phyloP scores from a whole-genome alignment of 1,140 invertebrate species.

The Drosophila setifemur region DNA sequence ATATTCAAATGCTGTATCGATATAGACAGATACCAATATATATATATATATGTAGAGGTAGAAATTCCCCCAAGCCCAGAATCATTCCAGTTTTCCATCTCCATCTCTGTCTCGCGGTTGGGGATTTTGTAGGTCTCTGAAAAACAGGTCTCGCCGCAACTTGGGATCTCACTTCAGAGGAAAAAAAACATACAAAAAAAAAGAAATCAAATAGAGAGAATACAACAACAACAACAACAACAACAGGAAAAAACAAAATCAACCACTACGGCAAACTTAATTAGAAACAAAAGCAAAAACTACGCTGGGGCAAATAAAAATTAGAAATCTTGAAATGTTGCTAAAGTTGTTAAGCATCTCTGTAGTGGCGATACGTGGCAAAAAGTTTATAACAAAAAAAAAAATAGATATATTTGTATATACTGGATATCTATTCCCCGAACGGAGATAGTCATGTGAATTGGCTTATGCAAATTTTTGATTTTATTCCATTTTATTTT shows the following conservation, averaged over 20 bases:
- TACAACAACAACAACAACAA: conserved; percentile 28
- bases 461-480: no score
- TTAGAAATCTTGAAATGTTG: conserved; percentile 66
- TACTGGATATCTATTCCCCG: no score
- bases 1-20: conserved; percentile 18
- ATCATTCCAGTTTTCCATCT: conserved; percentile 22
- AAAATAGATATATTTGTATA: no score
- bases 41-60: conserved; percentile 15
- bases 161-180: conserved; percentile 27
- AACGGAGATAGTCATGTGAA: no score
- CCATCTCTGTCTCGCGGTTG: neutral
- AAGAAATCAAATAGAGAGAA: conserved; percentile 15
- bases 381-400: no score
- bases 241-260: conserved; percentile 35
- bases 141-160: conserved; percentile 42
- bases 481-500: no score
- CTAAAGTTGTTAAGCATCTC: conserved; percentile 52
- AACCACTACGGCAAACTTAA: conserved; percentile 53
- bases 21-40: neutral
- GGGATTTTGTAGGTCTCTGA: conserved; percentile 24
- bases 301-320: conserved; percentile 56
- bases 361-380: conserved; percentile 41
- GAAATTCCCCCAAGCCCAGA: conserved; percentile 50
- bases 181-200: conserved; percentile 19
- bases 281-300: conserved; percentile 59